These are phyloP conservation scores for Apamea sordens DNA, from an alignment of 2,888 invertebrate species.

Conservation along the genomic window DNA sequence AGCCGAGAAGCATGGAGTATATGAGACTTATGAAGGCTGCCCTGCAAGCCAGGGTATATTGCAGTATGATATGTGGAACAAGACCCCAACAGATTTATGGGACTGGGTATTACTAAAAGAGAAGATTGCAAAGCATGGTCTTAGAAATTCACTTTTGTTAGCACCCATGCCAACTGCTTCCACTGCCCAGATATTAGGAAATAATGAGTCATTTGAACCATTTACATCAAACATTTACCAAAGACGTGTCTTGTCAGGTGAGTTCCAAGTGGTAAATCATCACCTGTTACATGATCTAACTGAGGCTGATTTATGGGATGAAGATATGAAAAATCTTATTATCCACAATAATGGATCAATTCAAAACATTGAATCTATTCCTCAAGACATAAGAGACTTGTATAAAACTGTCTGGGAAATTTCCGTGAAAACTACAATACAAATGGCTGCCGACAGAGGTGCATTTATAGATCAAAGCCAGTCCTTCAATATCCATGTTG, in stretches of 20 bases:
- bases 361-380: constrained; percentile 96
- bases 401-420: constrained; percentile 99
- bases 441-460: constrained; percentile 99
- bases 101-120: constrained; percentile 96
- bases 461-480: constrained; percentile 99
- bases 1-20: constrained; percentile 95
- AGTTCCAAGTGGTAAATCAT: constrained; percentile 98
- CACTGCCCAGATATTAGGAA: constrained; percentile 99
- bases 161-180: constrained; percentile 99
- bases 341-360: constrained; percentile 98
- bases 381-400: constrained; percentile 95
- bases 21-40: constrained; percentile 97
- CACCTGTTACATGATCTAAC: constrained; percentile 98
- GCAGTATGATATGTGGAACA: constrained; percentile 99
- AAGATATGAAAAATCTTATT: constrained; percentile 98
- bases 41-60: constrained; percentile 98
- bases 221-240: constrained; percentile 99
- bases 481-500: constrained; percentile 99
- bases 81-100: constrained; percentile 96
- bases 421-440: constrained; percentile 96
- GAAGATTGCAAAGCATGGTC: constrained; percentile 96
- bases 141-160: constrained; percentile 97
- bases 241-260: constrained; percentile 97
- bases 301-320: constrained; percentile 97
- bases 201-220: constrained; percentile 99